A percentile compares a stretch with the other conserved stretches of the same genome.
These are phyloP conservation scores for Halcyon leucocephala DNA, from an alignment of 2,797 vertebrate genomes.

Conservation along the genomic window DNA sequence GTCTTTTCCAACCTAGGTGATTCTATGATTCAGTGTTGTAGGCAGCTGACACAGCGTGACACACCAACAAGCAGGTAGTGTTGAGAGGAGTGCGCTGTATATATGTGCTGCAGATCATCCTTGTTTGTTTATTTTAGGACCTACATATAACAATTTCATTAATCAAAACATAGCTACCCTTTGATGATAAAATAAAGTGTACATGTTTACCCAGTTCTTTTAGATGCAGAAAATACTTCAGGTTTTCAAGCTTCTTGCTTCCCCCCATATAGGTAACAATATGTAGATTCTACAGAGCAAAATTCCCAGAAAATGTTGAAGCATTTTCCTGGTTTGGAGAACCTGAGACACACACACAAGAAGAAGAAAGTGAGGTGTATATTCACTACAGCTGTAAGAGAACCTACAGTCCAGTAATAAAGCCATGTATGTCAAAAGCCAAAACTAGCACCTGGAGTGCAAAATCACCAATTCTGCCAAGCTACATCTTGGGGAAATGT, in stretches of 20 bases:
- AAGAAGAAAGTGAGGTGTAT: not conserved
- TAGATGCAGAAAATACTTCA: not conserved
- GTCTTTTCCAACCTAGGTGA: no score
- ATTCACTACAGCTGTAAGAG: not conserved
- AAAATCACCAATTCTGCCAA: not conserved
- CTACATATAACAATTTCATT: not conserved
- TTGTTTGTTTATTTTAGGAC: no score
- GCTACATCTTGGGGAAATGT: not conserved
- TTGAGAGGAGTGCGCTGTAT: no score
- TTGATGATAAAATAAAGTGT: not conserved
- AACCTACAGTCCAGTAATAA: not conserved
- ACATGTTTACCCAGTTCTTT: fast-evolving
- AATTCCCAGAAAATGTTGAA: not conserved
- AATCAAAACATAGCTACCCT: not conserved
- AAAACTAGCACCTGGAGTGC: not conserved
- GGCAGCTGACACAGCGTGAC: no score
- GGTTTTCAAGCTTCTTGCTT: not conserved
- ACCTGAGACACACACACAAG: not conserved
- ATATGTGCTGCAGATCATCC: no score
- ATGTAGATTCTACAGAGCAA: not conserved
- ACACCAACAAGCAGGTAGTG: no score
- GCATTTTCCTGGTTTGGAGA: not conserved
- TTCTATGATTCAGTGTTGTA: no score
- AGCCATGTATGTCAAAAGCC: not conserved
- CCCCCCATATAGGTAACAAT: not conserved